Conservation (phyloP, 2,888 invertebrate species). For the Agonopterix alstromeriana region DNA sequence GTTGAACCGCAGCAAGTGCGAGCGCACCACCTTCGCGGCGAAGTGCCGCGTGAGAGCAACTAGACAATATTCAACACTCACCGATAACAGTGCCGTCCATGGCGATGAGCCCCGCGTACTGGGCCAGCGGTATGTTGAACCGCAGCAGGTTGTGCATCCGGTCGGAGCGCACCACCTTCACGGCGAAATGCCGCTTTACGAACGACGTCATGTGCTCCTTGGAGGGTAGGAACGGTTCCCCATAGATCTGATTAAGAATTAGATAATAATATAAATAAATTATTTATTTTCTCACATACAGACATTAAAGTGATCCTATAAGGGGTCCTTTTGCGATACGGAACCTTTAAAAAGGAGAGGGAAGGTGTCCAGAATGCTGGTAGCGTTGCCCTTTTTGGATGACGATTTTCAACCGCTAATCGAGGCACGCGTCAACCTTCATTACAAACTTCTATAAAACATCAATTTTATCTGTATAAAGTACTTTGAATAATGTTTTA, state of each 20-base stretch:
- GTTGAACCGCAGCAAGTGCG: conserved; percentile 35
- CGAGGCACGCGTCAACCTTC: no score
- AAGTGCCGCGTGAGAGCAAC: conserved; percentile 15
- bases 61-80: conserved; percentile 12
- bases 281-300: not conserved
- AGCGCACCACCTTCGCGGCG: conserved; percentile 18
- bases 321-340: no score
- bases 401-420: no score
- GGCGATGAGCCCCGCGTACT: conserved; percentile 21
- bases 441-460: no score
- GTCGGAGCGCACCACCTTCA: conserved; percentile 20
- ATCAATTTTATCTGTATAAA: no score
- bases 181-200: conserved; percentile 18
- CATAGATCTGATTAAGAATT: conserved; percentile 39
- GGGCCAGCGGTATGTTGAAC: conserved; percentile 19
- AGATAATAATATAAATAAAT: not conserved
- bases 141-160: conserved; percentile 39
- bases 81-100: conserved; percentile 36
- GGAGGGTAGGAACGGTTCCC: conserved; percentile 46
- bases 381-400: no score
- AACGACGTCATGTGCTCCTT: conserved; percentile 28
- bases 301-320: no score
- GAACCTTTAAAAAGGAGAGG: no score
- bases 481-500: no score
- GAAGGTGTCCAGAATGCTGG: no score